phyloP scores from a whole-genome alignment of 1,140 invertebrate genomes.

The Atopsyche davidsoni region DNA sequence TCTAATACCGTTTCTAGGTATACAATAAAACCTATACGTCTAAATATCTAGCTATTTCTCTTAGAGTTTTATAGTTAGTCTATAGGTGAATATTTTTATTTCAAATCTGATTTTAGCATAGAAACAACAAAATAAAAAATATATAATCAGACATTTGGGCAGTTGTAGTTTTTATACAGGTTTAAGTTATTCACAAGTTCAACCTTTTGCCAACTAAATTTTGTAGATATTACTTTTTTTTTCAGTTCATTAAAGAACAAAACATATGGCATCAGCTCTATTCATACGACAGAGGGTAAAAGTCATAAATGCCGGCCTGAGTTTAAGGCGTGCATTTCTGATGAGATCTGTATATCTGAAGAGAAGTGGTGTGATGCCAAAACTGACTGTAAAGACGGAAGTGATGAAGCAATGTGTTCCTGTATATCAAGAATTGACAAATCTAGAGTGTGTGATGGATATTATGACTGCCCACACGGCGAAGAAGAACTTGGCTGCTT shows the following conservation, averaged over 20 bases:
- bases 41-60: too few relatives aligned
- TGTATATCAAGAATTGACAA: conserved; percentile 60
- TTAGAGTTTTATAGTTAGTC: too few relatives aligned
- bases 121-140: too few relatives aligned
- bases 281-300: conserved; percentile 8
- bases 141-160: too few relatives aligned
- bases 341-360: conserved; percentile 53
- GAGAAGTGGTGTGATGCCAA: conserved; percentile 64
- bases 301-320: conserved; percentile 35
- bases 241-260: conserved; percentile 19
- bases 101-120: too few relatives aligned
- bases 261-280: conserved; percentile 17
- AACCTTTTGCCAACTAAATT: too few relatives aligned
- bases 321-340: conserved; percentile 35
- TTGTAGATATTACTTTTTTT: conserved; percentile 7
- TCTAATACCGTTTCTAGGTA: too few relatives aligned
- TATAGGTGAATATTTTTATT: too few relatives aligned
- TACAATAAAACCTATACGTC: too few relatives aligned
- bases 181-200: too few relatives aligned
- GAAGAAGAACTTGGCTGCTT: conserved; percentile 74
- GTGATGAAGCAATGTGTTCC: conserved; percentile 71
- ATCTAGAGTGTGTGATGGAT: conserved; percentile 71
- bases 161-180: too few relatives aligned
- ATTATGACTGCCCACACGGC: conserved; percentile 67
- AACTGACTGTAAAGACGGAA: conserved; percentile 72